Evolutionary conservation across 1,140 invertebrate genomes (phyloP), one percentile per base, ranked within the genome.

Genomic region (Macrobrachium rosenbergii): DNA sequence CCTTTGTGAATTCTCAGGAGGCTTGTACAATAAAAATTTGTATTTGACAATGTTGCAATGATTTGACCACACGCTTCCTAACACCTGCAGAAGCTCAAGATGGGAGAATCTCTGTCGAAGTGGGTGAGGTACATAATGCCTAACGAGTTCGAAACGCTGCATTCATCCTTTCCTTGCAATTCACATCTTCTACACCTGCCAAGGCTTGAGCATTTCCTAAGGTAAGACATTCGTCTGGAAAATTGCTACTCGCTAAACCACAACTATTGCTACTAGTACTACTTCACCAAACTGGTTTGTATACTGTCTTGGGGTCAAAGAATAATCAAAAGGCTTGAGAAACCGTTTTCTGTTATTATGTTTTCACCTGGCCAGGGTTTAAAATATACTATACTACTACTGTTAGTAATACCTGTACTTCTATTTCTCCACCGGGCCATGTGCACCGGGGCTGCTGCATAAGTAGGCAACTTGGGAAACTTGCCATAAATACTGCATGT

Each of bases 181-280:
- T 72, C 69, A 10, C 37, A 63, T n/a, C 67, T 87, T 17, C 23
- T 87, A 19, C 78, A 87, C 60, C 69, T 87, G 23, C 58, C 78
- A 21, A 81, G 85, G 60, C 78, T 87, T 59, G 85, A 87, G 37
- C 37, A 87, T 59, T 87, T 75, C 78, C 85, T 87, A 60, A 87
- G 85, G 85, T 82, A 64, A 37, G 21, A 14, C 23, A 52, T 37
- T 37, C 28, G 28, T 37, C 28, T 37, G 28, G 28, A 37, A 37
- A 37, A 37, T 37, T 37, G 28, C 28, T 37, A 23, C 7, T 7
- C 8, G 8, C 8, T 8, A 16, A 23, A 69, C 64, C 17, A 67
- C 8, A n/a, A 12, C 11, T 28, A 17, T 8, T 28, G 23, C 64
- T 8, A 67, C 64, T 67, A 67, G 0, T 28, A 17, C 64, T 67